A percentile compares a stretch with the other conserved stretches of the same genome.
Evolutionary conservation across 2,113 vertebrate genomes (phyloP).

Genomic region (Madoqua kirkii): DNA sequence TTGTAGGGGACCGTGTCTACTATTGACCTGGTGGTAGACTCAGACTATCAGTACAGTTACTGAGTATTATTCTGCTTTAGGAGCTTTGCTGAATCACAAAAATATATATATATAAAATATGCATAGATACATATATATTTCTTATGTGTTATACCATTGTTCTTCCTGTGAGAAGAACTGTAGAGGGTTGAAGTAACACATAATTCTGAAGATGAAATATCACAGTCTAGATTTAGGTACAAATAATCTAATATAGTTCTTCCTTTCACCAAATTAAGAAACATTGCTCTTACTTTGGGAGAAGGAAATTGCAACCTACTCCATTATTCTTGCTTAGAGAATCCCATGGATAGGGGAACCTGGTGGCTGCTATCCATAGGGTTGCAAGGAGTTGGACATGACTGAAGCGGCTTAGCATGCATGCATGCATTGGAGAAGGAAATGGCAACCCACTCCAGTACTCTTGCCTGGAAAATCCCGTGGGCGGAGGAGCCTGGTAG

Average conservation of each 20-base stretch:
- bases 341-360: accelerated
- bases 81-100: neutral
- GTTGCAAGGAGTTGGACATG: neutral
- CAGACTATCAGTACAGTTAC: neutral
- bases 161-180: neutral
- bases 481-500: accelerated
- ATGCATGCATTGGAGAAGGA: neutral
- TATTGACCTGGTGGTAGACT: neutral
- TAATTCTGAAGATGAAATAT: neutral
- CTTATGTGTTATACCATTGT: neutral
- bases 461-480: neutral
- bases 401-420: neutral
- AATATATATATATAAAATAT: neutral
- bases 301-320: neutral
- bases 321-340: neutral
- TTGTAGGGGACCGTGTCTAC: neutral
- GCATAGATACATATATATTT: neutral
- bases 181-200: neutral
- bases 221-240: neutral
- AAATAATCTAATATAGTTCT: neutral
- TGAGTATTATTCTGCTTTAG: neutral
- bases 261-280: neutral
- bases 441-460: neutral
- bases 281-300: neutral
- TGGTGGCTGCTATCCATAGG: neutral